These are phyloP conservation scores for Turnix velox DNA, from an alignment of 2,113 vertebrate genomes.

Conservation along the genomic window DNA sequence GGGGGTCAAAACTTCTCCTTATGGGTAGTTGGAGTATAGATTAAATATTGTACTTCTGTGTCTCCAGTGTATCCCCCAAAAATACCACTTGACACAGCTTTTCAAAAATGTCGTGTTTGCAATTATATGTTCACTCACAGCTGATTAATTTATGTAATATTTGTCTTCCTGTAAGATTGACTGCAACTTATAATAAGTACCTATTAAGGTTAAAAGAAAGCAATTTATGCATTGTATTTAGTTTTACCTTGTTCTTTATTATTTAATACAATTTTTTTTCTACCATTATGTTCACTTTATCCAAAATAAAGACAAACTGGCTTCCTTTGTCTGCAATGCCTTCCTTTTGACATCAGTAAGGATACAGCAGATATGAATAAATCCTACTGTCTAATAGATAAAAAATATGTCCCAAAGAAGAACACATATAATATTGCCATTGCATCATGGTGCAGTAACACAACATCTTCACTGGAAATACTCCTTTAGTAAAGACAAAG, in stretches of 20 bases:
- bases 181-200: neutral
- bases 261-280: neutral
- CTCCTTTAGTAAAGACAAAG: neutral
- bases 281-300: neutral
- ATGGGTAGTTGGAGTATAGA: neutral
- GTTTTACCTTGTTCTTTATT: neutral
- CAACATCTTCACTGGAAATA: neutral
- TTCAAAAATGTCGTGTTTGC: neutral
- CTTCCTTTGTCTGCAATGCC: neutral
- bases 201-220: constrained; percentile 4
- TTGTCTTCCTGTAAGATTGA: neutral
- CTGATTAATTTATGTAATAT: neutral
- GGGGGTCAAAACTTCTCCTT: neutral
- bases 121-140: neutral
- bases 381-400: neutral
- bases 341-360: neutral
- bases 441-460: neutral
- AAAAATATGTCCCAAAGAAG: neutral
- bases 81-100: neutral
- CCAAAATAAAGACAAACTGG: neutral
- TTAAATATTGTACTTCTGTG: neutral
- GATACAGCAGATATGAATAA: neutral
- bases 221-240: neutral
- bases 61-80: neutral
- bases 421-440: neutral